phyloP scores from a whole-genome alignment of 2,113 vertebrate species.

The Hemicordylus capensis region DNA sequence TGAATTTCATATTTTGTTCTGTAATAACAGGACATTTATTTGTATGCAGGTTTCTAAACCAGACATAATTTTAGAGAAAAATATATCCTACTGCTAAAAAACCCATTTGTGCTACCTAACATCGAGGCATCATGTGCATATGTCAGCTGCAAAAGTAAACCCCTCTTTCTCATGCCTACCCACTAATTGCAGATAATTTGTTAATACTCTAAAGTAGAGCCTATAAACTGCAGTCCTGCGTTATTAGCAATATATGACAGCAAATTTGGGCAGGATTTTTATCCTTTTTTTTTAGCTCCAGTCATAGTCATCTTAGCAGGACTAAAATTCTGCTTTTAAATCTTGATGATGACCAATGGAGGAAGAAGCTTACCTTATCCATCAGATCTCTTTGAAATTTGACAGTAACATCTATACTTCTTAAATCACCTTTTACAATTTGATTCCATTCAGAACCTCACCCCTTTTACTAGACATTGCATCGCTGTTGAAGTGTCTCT shows the following conservation, averaged over 20 bases:
- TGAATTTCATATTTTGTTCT: not conserved
- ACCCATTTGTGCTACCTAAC: not conserved
- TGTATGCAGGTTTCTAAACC: not conserved
- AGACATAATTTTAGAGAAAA: not conserved
- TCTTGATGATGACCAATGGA: rapidly evolving
- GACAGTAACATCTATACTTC: too few relatives aligned
- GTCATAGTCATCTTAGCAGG: not conserved
- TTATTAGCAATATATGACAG: not conserved
- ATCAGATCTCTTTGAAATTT: not conserved
- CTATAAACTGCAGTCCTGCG: not conserved
- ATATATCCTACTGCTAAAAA: not conserved
- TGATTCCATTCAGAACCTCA: not conserved
- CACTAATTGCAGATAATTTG: not conserved
- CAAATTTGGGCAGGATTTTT: not conserved
- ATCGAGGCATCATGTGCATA: not conserved
- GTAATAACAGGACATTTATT: not conserved
- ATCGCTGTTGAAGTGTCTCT: not conserved
- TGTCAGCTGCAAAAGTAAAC: too few relatives aligned
- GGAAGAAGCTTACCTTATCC: not conserved
- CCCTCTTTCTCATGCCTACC: not conserved
- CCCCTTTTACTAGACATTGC: not conserved
- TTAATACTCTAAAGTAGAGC: not conserved
- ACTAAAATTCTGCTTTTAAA: not conserved
- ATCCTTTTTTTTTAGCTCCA: not conserved
- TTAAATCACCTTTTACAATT: not conserved